These are phyloP conservation scores for Physocephala rufipes DNA, from an alignment of 2,888 invertebrate species.

Conservation along the genomic window DNA sequence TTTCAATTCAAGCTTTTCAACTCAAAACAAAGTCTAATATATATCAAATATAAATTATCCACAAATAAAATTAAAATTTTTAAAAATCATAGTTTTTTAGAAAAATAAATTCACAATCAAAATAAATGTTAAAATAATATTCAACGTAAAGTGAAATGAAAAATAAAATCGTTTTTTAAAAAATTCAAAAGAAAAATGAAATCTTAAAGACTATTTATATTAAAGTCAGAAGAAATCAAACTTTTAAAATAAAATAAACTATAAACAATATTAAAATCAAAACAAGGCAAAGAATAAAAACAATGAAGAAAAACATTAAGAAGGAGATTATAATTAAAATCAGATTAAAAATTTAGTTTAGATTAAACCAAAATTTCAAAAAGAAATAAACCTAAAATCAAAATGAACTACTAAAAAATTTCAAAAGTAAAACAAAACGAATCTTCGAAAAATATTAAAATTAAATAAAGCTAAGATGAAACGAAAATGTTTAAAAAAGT, in stretches of 20 bases:
- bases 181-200: neutral
- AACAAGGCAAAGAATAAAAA: neutral
- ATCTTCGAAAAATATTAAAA: neutral
- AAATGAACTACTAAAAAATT: neutral
- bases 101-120: neutral
- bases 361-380: neutral
- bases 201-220: neutral
- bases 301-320: neutral
- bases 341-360: neutral
- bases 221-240: neutral
- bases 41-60: neutral
- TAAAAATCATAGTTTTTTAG: neutral
- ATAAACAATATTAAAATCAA: neutral
- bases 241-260: neutral
- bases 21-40: neutral
- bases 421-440: neutral
- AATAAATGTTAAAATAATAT: neutral
- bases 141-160: neutral
- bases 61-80: neutral
- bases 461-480: no score
- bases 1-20: neutral
- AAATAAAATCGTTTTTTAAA: neutral
- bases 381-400: no score
- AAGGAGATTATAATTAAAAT: neutral
- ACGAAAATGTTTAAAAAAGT: no score